Conservation (phyloP, 1,140 invertebrate genomes). For the Globodera rostochiensis region DNA sequence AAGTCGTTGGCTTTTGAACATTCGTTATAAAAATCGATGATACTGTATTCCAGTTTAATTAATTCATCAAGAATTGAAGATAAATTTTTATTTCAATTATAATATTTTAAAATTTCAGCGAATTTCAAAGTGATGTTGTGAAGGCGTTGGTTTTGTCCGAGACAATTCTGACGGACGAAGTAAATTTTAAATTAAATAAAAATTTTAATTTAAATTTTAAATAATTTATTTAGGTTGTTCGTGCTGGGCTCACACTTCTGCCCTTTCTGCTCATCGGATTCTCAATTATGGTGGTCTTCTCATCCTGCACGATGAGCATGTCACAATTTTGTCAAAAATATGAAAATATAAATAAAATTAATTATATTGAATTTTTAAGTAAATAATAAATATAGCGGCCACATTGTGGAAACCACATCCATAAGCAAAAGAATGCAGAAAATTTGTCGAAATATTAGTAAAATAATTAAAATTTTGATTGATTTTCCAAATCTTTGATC, state of each 20-base stretch:
- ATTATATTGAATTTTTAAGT: slow-evolving; percentile 12
- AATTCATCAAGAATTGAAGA: slow-evolving; percentile 1
- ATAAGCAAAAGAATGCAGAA: too few species aligned
- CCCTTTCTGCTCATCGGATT: slow-evolving; percentile 64
- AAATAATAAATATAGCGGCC: too few species aligned
- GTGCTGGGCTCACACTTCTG: slow-evolving; percentile 59
- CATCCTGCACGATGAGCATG: slow-evolving; percentile 57
- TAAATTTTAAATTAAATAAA: slow-evolving; percentile 23
- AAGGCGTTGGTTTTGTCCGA: slow-evolving; percentile 59
- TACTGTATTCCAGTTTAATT: slow-evolving; percentile 18
- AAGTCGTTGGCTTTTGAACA: too few species aligned
- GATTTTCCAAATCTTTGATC: not conserved
- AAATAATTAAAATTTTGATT: not conserved
- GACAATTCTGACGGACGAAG: slow-evolving; percentile 59
- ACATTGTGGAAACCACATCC: too few species aligned
- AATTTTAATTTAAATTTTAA: not conserved
- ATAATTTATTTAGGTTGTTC: slow-evolving; percentile 39
- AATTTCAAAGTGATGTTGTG: slow-evolving; percentile 61
- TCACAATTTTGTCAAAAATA: slow-evolving; percentile 32
- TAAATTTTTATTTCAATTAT: slow-evolving; percentile 29
- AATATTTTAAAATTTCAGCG: slow-evolving; percentile 44
- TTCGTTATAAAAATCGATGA: too few species aligned
- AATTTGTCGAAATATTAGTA: not conserved
- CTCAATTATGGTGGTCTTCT: slow-evolving; percentile 60
- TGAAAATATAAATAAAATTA: not conserved